Base-by-base conservation (phyloP, 2,113 vertebrate species). In the Microtus pennsylvanicus region DNA sequence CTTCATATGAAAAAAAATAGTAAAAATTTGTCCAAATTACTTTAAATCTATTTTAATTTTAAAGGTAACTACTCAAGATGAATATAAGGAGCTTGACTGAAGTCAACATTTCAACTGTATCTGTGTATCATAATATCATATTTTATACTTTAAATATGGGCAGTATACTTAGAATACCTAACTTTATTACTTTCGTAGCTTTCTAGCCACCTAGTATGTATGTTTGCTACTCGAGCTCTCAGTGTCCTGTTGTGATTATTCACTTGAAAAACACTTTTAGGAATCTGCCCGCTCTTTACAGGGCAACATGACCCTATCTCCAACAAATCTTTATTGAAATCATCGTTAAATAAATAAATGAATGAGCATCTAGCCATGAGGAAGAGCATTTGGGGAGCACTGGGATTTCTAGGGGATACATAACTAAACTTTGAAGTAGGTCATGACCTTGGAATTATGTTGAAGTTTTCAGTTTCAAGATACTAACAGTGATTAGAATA, bases 1-100 rank as follows among this genome's bases (percentile, higher is more conserved):
- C 55, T 82, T 92, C 19, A 63, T 52, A 24, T 75, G 24, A 55
- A 83, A 90, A 38, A 91, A 91, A 93, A 93, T 47, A 87, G 42
- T 82, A n/a, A 82, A 16, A 87, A 19, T 82, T 47, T 85, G 0
- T 45, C 9, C 13, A 82, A 90, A 87, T 72, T 47, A 88, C 75
- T 85, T 89, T 45, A 65, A 80, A 58, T 80, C 2, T 33, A 81
- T 72, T 89, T 72, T 85, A 30, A 45, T 65, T 16, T 45, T 17
- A 45, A 85, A 65, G 4, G 81, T 30, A 30, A 85, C 38, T 65
- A 26, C 61, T 13, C 14, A 61, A 30, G 24, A 45, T 65, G n/a
- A 65, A 42, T 85, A 19, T 85, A 63, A 63, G 28, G 30, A 42
- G 38, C 14, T 85, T 30, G 58, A 85, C 7, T 65, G 5, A 0